A percentile compares a stretch with the other conserved stretches of the same genome.
Evolutionary conservation across 1,140 invertebrate genomes (phyloP).

Genomic region (Parapsyche elsis): DNA sequence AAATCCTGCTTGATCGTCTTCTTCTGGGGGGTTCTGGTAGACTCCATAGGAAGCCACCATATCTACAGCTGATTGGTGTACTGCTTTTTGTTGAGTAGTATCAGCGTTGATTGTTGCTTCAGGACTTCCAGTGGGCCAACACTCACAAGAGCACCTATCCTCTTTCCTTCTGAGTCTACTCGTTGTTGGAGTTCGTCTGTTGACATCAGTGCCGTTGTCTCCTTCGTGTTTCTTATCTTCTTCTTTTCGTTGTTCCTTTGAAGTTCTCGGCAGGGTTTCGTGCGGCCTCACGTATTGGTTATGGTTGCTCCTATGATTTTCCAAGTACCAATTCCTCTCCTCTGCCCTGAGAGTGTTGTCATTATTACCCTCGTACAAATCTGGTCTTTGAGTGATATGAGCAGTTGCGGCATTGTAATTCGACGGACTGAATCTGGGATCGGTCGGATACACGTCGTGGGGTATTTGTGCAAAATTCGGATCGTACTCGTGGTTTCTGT

Average conservation of each 20-base stretch:
- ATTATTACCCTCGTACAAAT: slow-evolving; percentile 65
- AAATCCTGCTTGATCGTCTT: slow-evolving; percentile 65
- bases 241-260: slow-evolving; percentile 55
- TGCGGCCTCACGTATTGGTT: slow-evolving; percentile 46
- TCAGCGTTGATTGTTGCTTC: slow-evolving; percentile 62
- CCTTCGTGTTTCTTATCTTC: slow-evolving; percentile 66
- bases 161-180: slow-evolving; percentile 64
- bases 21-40: slow-evolving; percentile 65
- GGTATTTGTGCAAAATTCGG: slow-evolving; percentile 46
- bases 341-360: slow-evolving; percentile 66
- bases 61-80: slow-evolving; percentile 63
- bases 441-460: slow-evolving; percentile 40
- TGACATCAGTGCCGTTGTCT: slow-evolving; percentile 58
- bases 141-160: slow-evolving; percentile 67
- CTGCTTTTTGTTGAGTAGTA: slow-evolving; percentile 59
- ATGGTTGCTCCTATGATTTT: slow-evolving; percentile 63
- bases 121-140: slow-evolving; percentile 63
- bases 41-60: slow-evolving; percentile 68
- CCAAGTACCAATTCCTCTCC: slow-evolving; percentile 67
- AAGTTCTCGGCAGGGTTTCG: slow-evolving; percentile 53
- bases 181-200: slow-evolving; percentile 60
- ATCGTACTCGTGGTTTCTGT: slow-evolving; percentile 46
- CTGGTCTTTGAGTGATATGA: slow-evolving; percentile 43
- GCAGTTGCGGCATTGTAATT: slow-evolving; percentile 33
- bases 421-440: slow-evolving; percentile 40